Evolutionary conservation across 2,888 invertebrate species (phyloP), one percentile per base, ranked within the genome.

Genomic region (Pristionchus maxplancki): DNA sequence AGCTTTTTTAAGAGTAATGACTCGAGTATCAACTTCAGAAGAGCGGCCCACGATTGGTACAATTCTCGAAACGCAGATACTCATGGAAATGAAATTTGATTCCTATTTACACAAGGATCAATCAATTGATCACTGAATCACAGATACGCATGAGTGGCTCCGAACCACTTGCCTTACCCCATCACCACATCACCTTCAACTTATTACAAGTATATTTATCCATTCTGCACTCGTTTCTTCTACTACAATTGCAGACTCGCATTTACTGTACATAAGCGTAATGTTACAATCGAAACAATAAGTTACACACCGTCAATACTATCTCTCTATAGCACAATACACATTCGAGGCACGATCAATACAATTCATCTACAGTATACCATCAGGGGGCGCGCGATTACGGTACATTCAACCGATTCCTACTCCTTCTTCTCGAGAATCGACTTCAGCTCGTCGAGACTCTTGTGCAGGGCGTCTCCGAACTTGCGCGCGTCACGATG

Each of bases 371-470:
- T 48, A 78, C 78, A 78, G 44, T 78, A 58, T 34, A 83, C 44
- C 53, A 78, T 78, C 37, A 40, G n/a, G 37, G 78, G n/a, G 50
- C 0, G 28, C 4, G 4, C 28, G 81, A 53, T 34, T 50, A 83
- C 50, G 50, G 83, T 83, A 50, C 24, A 13, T 24, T 64, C 71
- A 86, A 71, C 71, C 87, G 67, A 87, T 71, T 31, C n/a, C 85
- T 85, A 64, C 34, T 90, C 85, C 17, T 88, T 81, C 53, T 89
- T 88, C 84, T 91, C 90, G 34, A 93, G 89, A 74, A 96, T 94
- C 64, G 94, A 93, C 88, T 95, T 94, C 90, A 98, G 96, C 92
- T 97, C 96, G 93, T 96, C 96, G 94, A 97, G 96, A 34, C 97
- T 97, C 81, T 91, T 91, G 87, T 91, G 58, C 24, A 93, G 90